A percentile compares a stretch with the other conserved stretches of the same genome.
Conservation (phyloP, 23 tunicate species). For the Trididemnum nubilum region DNA sequence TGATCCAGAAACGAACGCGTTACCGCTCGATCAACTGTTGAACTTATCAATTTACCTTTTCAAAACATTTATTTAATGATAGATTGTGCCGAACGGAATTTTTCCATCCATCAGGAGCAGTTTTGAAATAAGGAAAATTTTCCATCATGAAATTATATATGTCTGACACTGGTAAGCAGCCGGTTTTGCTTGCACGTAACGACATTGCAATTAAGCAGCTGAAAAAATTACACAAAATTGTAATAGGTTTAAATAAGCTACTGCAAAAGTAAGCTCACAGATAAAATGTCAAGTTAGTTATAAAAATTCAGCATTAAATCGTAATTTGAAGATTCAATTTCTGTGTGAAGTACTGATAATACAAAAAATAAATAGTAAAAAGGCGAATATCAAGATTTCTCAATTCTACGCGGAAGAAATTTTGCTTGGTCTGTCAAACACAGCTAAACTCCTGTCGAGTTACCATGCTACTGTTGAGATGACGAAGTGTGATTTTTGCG, state of each 20-base stretch:
- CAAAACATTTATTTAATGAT: slow-evolving; percentile 93
- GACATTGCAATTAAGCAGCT: slow-evolving; percentile 98
- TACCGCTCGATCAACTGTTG: neutral
- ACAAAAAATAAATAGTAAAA: no score
- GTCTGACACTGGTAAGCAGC: slow-evolving; percentile 91
- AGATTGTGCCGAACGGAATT: slow-evolving; percentile 93
- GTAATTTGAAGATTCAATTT: no score
- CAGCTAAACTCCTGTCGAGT: no score
- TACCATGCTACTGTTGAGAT: no score
- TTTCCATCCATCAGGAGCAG: slow-evolving; percentile 99
- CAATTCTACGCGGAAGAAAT: no score
- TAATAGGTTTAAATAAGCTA: neutral
- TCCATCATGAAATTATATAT: slow-evolving; percentile 98
- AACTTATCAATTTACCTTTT: slow-evolving; percentile 57
- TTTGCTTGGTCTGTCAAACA: no score
- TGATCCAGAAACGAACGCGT: no score
- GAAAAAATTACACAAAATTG: slow-evolving; percentile 22
- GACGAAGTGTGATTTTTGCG: no score
- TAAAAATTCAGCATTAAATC: no score
- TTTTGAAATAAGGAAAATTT: slow-evolving; percentile 94
- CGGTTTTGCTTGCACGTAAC: slow-evolving; percentile 79
- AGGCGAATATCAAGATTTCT: no score
- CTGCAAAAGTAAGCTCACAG: no score
- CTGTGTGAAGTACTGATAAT: no score
- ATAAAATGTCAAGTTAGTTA: neutral